These are phyloP conservation scores for Teleogryllus occipitalis DNA, from an alignment of 1,140 invertebrate genomes.

Conservation along the genomic window DNA sequence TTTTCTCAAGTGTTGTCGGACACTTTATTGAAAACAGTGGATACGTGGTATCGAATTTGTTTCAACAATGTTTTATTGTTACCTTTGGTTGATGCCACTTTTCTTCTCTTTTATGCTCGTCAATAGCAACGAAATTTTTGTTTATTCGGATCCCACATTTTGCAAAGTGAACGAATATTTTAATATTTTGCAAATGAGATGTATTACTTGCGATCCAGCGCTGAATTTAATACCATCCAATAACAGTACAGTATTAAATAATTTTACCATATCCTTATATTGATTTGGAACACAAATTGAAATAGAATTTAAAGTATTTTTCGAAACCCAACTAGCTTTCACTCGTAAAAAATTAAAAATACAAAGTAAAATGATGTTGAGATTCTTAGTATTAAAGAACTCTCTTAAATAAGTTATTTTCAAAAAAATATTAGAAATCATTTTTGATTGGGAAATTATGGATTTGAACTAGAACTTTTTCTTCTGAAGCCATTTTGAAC, in stretches of 20 bases:
- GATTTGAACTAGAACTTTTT: background rate
- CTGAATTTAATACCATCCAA: slow-evolving; percentile 10
- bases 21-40: no score
- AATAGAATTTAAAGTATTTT: background rate
- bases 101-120: no score
- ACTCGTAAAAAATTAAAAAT: no score
- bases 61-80: no score
- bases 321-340: background rate
- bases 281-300: background rate
- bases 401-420: background rate
- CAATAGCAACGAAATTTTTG: background rate
- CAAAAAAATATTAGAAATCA: background rate
- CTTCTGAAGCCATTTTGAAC: background rate
- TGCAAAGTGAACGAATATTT: slow-evolving; percentile 14
- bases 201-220: background rate
- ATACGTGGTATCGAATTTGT: no score
- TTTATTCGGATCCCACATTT: slow-evolving; percentile 7
- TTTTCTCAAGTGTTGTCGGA: no score
- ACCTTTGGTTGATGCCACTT: no score
- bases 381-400: background rate
- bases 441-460: background rate
- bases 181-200: slow-evolving; percentile 11
- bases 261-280: background rate
- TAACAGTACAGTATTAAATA: slow-evolving; percentile 13
- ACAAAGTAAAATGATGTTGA: background rate